Evolutionary conservation across 2,888 invertebrate genomes (phyloP).

Genomic region (Dorcus parallelipipedus): DNA sequence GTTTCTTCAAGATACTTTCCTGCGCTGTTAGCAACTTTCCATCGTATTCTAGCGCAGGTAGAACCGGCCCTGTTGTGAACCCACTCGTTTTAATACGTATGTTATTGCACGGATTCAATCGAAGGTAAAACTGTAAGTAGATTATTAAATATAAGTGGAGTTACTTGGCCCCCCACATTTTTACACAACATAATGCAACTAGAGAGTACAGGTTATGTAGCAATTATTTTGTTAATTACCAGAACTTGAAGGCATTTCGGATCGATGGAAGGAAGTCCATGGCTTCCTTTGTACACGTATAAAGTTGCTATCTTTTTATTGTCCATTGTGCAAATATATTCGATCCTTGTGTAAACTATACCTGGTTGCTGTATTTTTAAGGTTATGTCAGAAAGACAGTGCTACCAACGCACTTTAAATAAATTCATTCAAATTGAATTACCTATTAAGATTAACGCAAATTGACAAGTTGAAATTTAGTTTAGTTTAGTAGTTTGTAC

Average conservation of each 20-base stretch:
- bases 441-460: too few species aligned
- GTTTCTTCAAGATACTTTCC: conserved; percentile 2
- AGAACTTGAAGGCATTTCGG: conserved; percentile 59
- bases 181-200: background rate
- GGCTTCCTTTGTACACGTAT: conserved; percentile 64
- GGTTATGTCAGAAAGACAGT: too few species aligned
- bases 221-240: conserved; percentile 45
- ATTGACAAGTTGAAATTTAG: too few species aligned
- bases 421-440: too few species aligned
- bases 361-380: too few species aligned
- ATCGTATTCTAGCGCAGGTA: conserved; percentile 9
- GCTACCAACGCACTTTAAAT: too few species aligned
- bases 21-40: conserved; percentile 6
- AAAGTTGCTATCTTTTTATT: conserved; percentile 31
- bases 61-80: conserved; percentile 9
- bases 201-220: background rate
- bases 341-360: too few species aligned
- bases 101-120: conserved; percentile 3
- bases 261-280: conserved; percentile 66
- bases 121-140: conserved; percentile 3
- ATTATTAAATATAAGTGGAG: too few species aligned
- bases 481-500: too few species aligned
- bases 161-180: too few species aligned
- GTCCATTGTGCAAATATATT: too few species aligned
- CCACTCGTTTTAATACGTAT: conserved; percentile 12